Conservation (phyloP, 2,797 vertebrate species). For the Malacoctenus gilli region DNA sequence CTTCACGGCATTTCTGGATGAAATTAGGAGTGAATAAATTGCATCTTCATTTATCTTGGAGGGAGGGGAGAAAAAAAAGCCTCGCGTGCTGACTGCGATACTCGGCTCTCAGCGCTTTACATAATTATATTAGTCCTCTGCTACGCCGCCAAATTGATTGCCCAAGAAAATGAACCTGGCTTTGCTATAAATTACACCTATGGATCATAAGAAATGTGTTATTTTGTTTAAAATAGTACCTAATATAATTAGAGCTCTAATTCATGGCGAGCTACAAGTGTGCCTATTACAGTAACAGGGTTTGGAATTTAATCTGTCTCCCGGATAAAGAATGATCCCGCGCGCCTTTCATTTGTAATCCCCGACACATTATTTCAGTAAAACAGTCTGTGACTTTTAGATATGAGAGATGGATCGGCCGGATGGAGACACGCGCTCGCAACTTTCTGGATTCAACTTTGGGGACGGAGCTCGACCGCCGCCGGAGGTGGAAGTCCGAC, state of each 20-base stretch:
- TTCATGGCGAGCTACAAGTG: conserved; percentile 99
- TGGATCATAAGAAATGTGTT: conserved; percentile 97
- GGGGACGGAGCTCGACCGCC: too few relatives aligned
- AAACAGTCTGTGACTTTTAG: conserved; percentile 91
- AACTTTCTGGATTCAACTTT: conserved; percentile 83
- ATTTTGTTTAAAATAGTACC: conserved; percentile 98
- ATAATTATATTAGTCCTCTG: conserved; percentile 94
- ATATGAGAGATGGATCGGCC: conserved; percentile 94
- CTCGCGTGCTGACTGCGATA: conserved; percentile 91
- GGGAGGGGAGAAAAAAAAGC: conserved; percentile 85
- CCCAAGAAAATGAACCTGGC: conserved; percentile 96
- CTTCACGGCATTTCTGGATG: conserved; percentile 91
- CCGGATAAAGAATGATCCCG: conserved; percentile 93
- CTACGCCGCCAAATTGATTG: conserved; percentile 95
- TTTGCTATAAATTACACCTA: conserved; percentile 99
- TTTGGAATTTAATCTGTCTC: conserved; percentile 97
- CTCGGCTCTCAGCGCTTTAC: conserved; percentile 91
- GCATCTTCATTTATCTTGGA: conserved; percentile 99
- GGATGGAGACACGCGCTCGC: conserved; percentile 86
- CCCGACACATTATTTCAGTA: conserved; percentile 93
- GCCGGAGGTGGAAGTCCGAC: conserved; percentile 57
- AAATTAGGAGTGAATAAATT: conserved; percentile 99
- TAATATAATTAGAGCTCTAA: conserved; percentile 99
- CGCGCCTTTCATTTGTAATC: conserved; percentile 97
- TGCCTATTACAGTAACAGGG: conserved; percentile 96